These are phyloP conservation scores for Acanthosoma haemorrhoidale DNA, from an alignment of 2,888 invertebrate species.

Conservation along the genomic window DNA sequence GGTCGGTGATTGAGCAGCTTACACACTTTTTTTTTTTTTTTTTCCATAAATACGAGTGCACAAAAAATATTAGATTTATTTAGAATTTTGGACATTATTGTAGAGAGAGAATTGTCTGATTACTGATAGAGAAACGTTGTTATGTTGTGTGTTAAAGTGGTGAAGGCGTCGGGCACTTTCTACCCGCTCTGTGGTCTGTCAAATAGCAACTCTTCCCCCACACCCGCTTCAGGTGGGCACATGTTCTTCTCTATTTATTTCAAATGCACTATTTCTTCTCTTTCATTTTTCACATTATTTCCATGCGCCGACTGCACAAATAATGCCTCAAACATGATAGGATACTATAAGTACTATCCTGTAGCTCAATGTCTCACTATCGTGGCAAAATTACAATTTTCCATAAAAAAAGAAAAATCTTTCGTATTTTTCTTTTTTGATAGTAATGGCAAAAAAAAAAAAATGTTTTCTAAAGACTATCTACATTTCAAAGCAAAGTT, in stretches of 20 bases:
- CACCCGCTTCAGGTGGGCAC: slow-evolving; percentile 42
- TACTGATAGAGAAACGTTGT: slow-evolving; percentile 14
- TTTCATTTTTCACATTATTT: slow-evolving; percentile 8
- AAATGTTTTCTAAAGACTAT: too few species aligned
- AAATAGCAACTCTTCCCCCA: slow-evolving; percentile 43
- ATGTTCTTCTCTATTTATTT: slow-evolving; percentile 23
- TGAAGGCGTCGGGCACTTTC: slow-evolving; percentile 88
- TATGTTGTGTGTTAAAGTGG: slow-evolving; percentile 59
- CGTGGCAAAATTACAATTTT: too few species aligned
- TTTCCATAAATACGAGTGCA: background rate
- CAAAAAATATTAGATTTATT: slow-evolving; percentile 16
- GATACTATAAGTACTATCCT: too few species aligned
- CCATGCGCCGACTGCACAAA: too few species aligned
- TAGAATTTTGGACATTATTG: slow-evolving; percentile 26
- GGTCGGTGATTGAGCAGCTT: background rate
- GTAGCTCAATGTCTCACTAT: too few species aligned
- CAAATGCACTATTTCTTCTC: slow-evolving; percentile 9
- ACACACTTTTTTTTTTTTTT: background rate
- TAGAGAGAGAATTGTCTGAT: background rate
- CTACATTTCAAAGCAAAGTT: too few species aligned
- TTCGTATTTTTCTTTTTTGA: too few species aligned
- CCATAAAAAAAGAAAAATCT: too few species aligned
- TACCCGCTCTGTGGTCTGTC: slow-evolving; percentile 71
- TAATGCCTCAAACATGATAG: too few species aligned
- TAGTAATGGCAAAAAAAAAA: too few species aligned